phyloP scores from a whole-genome alignment of 2,888 invertebrate species.

The Scaptomyza reducta region DNA sequence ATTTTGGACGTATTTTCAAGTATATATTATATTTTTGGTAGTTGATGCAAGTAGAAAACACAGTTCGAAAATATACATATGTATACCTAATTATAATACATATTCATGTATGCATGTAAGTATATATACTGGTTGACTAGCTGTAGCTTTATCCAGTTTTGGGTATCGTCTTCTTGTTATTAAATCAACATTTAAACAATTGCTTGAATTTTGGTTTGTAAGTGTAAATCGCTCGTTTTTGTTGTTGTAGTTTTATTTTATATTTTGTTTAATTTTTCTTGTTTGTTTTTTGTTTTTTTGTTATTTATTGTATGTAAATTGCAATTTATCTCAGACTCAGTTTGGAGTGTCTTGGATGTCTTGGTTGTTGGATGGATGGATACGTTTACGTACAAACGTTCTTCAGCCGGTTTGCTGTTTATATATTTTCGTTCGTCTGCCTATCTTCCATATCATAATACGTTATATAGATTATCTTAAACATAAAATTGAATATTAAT shows the following conservation, averaged over 20 bases:
- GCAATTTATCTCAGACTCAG: slow-evolving; percentile 77
- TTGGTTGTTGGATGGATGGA: slow-evolving; percentile 81
- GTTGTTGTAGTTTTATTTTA: slow-evolving; percentile 38
- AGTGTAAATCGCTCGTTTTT: slow-evolving; percentile 70
- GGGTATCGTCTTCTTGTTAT: slow-evolving; percentile 26
- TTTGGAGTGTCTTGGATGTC: slow-evolving; percentile 76
- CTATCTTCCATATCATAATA: slow-evolving; percentile 20
- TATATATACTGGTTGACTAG: slow-evolving; percentile 63
- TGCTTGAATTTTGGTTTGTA: slow-evolving; percentile 45
- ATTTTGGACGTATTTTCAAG: slow-evolving; percentile 78
- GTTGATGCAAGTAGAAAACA: slow-evolving; percentile 76
- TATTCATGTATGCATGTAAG: slow-evolving; percentile 43
- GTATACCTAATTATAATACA: slow-evolving; percentile 56
- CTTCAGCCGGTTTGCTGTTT: slow-evolving; percentile 52
- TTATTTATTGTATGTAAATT: slow-evolving; percentile 72
- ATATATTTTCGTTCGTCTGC: slow-evolving; percentile 18
- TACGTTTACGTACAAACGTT: slow-evolving; percentile 80
- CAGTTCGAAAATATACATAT: slow-evolving; percentile 77
- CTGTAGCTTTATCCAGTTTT: slow-evolving; percentile 55
- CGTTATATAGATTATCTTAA: slow-evolving; percentile 54
- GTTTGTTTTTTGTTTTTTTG: slow-evolving; percentile 3
- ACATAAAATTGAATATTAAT: slow-evolving; percentile 70
- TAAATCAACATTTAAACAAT: slow-evolving; percentile 23
- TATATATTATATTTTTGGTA: slow-evolving; percentile 56
- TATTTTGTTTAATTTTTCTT: slow-evolving; percentile 19